A percentile compares a stretch with the other conserved stretches of the same genome.
phyloP scores from a whole-genome alignment of 2,113 vertebrate genomes.

The Ictalurus furcatus region DNA sequence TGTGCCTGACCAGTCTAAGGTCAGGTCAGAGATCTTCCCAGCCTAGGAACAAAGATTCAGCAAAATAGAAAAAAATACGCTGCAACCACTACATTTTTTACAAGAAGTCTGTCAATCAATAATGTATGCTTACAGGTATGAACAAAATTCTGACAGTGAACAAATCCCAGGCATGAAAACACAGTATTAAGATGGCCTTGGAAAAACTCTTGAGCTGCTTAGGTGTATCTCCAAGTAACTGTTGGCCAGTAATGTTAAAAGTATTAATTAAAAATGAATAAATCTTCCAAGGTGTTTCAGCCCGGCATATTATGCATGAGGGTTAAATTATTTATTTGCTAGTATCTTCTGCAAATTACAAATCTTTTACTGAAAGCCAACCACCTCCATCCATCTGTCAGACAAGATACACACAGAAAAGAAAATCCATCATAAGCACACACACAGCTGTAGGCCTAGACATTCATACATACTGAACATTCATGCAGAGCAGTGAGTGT shows the following conservation, averaged over 20 bases:
- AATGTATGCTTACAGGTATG: neutral
- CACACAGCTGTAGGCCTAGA: neutral
- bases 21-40: slow-evolving; percentile 29
- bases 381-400: slow-evolving; percentile 54
- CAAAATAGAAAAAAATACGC: neutral
- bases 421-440: neutral
- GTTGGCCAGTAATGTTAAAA: slow-evolving; percentile 24
- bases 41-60: neutral
- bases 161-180: neutral
- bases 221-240: slow-evolving; percentile 18
- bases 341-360: slow-evolving; percentile 36
- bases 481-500: neutral
- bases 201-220: neutral
- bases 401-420: slow-evolving; percentile 27
- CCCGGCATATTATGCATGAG: slow-evolving; percentile 41
- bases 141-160: neutral
- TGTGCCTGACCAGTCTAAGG: slow-evolving; percentile 25
- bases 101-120: neutral
- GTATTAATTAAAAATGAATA: slow-evolving; percentile 39
- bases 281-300: slow-evolving; percentile 44
- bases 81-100: neutral
- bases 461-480: neutral
- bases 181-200: neutral
- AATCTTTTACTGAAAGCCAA: slow-evolving; percentile 51
- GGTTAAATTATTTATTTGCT: slow-evolving; percentile 53